Percentiles rank a stretch among this genome's conserved stretches.
phyloP scores from a whole-genome alignment of 2,797 vertebrate species.

The Hybognathus amarus region DNA sequence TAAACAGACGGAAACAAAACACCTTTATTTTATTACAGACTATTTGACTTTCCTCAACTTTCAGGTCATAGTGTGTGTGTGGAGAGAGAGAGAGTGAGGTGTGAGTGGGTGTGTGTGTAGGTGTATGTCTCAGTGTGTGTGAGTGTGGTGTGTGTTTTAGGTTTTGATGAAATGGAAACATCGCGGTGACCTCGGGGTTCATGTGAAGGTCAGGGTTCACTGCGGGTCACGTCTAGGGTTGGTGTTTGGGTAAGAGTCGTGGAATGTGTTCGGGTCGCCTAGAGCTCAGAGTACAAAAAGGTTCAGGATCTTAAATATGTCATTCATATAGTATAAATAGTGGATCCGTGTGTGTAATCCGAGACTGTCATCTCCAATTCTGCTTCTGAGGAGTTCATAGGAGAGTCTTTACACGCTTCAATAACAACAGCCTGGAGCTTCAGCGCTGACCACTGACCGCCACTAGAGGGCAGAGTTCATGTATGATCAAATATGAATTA shows the following conservation, averaged over 20 bases:
- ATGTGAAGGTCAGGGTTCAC: conserved; percentile 66
- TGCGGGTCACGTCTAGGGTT: conserved; percentile 59
- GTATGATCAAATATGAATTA: no score
- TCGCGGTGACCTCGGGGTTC: conserved; percentile 65
- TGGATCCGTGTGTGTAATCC: conserved; percentile 62
- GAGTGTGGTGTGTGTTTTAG: background rate
- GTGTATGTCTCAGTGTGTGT: no score
- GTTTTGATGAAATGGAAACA: conserved; percentile 54
- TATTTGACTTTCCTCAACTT: background rate
- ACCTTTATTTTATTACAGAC: background rate
- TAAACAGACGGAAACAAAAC: background rate
- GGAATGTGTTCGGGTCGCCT: conserved; percentile 67
- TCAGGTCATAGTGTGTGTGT: background rate
- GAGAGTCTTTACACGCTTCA: conserved; percentile 14
- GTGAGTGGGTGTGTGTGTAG: no score
- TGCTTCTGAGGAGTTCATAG: conserved; percentile 57
- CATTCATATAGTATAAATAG: conserved; percentile 70
- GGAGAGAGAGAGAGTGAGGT: no score
- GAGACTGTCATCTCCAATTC: conserved; percentile 68
- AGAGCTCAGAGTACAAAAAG: conserved; percentile 57
- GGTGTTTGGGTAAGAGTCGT: conserved; percentile 61
- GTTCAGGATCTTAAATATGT: conserved; percentile 70
- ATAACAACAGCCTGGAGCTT: background rate
- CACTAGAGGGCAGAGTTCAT: conserved; percentile 18
- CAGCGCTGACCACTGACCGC: background rate